Percentiles rank a stretch among this genome's conserved stretches.
These are phyloP conservation scores for Caenorhabditis sp. DNA, from an alignment of 2,888 invertebrate species.

Conservation along the genomic window DNA sequence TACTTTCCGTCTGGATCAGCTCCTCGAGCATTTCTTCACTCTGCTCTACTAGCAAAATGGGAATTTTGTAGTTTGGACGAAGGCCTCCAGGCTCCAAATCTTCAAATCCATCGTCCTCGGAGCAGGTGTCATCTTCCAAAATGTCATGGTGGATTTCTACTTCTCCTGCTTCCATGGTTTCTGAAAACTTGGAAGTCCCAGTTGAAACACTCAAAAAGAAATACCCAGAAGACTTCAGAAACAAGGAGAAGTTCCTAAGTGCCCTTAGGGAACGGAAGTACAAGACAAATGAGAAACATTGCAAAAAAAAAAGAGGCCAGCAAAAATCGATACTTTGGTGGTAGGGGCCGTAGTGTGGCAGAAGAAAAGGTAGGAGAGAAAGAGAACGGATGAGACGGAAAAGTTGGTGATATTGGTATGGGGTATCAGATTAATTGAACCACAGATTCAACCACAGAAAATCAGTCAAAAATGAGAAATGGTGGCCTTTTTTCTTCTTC, in stretches of 20 bases:
- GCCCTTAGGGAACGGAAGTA: not conserved
- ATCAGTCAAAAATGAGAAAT: too few species aligned
- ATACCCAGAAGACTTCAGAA: too few species aligned
- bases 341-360: not conserved
- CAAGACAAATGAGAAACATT: constrained; percentile 6
- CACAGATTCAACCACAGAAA: too few species aligned
- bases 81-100: constrained; percentile 28
- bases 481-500: too few species aligned
- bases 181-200: too few species aligned
- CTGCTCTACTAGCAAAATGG: constrained; percentile 26
- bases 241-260: not conserved
- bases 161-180: not conserved
- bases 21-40: constrained; percentile 29
- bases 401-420: not conserved
- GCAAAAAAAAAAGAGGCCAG: not conserved
- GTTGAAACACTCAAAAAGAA: too few species aligned
- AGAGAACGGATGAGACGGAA: not conserved
- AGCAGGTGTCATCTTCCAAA: not conserved
- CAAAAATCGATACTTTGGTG: not conserved
- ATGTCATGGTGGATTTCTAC: not conserved
- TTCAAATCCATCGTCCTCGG: constrained; percentile 41
- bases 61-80: constrained; percentile 43
- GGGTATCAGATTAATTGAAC: too few species aligned
- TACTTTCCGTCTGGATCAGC: not conserved
- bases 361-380: not conserved